Conservation (phyloP, 2,113 vertebrate species). For the Struthidea cinerea region DNA sequence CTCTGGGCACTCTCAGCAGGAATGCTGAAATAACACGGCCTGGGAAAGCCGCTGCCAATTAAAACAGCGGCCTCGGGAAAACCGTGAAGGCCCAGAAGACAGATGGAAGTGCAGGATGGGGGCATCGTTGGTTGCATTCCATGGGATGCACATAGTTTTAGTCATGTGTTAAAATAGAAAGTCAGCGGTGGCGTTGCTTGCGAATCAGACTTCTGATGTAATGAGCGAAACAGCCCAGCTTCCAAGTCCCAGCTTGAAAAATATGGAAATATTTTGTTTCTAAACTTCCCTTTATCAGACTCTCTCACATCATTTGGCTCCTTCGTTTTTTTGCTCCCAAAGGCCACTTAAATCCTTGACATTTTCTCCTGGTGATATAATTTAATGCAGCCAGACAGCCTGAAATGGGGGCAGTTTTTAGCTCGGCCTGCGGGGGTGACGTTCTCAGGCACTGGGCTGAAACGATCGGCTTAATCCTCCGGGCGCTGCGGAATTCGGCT, state of each 20-base stretch:
- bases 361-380: constrained; percentile 62
- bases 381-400: constrained; percentile 58
- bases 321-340: constrained; percentile 41
- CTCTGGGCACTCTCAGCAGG: not conserved
- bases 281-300: constrained; percentile 45
- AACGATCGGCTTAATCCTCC: not conserved
- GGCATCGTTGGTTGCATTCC: constrained; percentile 13
- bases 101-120: constrained; percentile 2
- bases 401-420: constrained; percentile 40
- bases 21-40: not conserved
- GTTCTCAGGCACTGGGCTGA: constrained; percentile 47
- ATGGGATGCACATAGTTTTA: not conserved
- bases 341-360: constrained; percentile 62
- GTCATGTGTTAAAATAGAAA: constrained; percentile 52
- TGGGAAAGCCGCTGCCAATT: not conserved
- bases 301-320: constrained; percentile 49
- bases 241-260: constrained; percentile 24
- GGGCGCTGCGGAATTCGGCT: not conserved
- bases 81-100: not conserved
- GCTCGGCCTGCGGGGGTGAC: constrained; percentile 21
- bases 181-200: not conserved
- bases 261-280: constrained; percentile 34
- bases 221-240: not conserved
- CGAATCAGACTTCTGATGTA: constrained; percentile 4
- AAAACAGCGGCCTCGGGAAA: constrained; percentile 8